Evolutionary conservation across 2,113 vertebrate species (phyloP), one percentile per base, ranked within the genome.

Genomic region (Menidia beryllina): DNA sequence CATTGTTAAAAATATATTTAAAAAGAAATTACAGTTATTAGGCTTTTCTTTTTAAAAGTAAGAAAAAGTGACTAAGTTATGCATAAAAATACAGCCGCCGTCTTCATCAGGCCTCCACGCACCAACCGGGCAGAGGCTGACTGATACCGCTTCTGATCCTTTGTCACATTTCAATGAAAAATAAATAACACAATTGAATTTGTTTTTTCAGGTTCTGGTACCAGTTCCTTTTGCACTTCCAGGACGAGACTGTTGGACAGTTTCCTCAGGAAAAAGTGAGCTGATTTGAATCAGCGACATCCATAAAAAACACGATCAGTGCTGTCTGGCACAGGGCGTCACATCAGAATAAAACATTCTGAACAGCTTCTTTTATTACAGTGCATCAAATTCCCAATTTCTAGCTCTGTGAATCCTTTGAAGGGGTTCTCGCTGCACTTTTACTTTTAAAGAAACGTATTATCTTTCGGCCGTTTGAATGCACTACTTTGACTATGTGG

Each of bases 361-460:
- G 17, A 55, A n/a, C 62, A 41, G 14, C 25, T 6, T 45, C 39
- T 53, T 55, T 47, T 54, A 67, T 23, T 67, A 19, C 30, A 55
- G 54, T 11, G 38, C 25, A 65, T 66, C 38, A 43, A 8, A 41
- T 54, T 56, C 12, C n/a, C 20, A 56, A 34, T 55, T 55, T 30
- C 20, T 11, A 67, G 39, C 8, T 15, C 34, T 27, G 49, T 15
- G 50, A 24, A 30, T 47, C n/a, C 26, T 56, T 68, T 68, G 64
- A 56, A 36, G 53, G 36, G 10, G 26, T 9, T 47, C 13, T 48
- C 15, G 39, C 51, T 19, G 36, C 52, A 55, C n/a, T 34, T 55
- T 67, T 19, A 24, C n/a, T 19, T 55, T 67, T 47, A 47, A 23
- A n/a, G n/a, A 25, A 26, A 56, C 52, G 21, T 51, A 56, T 15